Conservation (phyloP, 2,113 vertebrate species). For the Antechinus flavipes region DNA sequence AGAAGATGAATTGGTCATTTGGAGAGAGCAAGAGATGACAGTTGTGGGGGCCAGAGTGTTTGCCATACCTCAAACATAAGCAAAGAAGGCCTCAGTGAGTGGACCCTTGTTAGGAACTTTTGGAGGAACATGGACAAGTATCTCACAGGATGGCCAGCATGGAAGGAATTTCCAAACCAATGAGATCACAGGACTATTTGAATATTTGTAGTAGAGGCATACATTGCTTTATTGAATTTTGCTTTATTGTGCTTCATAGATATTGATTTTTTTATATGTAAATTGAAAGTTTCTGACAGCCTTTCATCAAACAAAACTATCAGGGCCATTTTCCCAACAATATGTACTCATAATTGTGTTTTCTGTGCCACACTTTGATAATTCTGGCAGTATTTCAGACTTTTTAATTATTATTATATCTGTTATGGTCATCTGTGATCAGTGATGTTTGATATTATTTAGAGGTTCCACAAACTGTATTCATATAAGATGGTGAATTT, state of each 20-base stretch:
- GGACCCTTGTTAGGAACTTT: background rate
- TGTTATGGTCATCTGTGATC: background rate
- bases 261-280: background rate
- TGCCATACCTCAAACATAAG: background rate
- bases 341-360: background rate
- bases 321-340: background rate
- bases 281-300: background rate
- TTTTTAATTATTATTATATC: background rate
- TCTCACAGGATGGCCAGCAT: background rate
- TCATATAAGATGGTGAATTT: too few species aligned
- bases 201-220: background rate
- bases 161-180: background rate
- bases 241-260: too few species aligned
- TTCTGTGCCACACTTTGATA: background rate
- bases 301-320: background rate
- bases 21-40: background rate
- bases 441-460: too few species aligned
- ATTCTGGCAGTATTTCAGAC: background rate
- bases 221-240: too few species aligned
- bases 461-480: too few species aligned
- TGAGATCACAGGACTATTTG: background rate
- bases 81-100: background rate
- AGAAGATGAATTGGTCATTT: background rate
- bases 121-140: background rate
- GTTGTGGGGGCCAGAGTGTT: background rate